Conservation (phyloP, 2,797 vertebrate genomes). For the Acipenser transmontanus region DNA sequence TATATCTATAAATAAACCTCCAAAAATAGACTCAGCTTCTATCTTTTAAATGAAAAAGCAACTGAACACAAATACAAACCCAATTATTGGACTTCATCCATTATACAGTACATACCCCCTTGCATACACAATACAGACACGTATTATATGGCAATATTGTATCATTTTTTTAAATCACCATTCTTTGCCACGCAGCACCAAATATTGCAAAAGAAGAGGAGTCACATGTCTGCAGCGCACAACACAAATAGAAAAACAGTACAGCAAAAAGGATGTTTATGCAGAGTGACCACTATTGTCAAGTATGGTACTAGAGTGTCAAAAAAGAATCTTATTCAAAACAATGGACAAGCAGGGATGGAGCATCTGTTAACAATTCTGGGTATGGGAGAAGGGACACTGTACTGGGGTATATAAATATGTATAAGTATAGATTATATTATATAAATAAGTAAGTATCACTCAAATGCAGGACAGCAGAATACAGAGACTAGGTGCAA, state of each 20-base stretch:
- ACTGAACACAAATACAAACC: no score
- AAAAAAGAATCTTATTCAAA: slow-evolving; percentile 44
- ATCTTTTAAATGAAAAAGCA: no score
- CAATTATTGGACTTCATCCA: no score
- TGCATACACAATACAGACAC: no score
- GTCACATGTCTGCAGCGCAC: slow-evolving; percentile 19
- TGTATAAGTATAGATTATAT: slow-evolving; percentile 28
- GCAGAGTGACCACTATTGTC: slow-evolving; percentile 26
- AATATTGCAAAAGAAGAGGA: slow-evolving; percentile 6
- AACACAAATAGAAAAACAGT: slow-evolving; percentile 24
- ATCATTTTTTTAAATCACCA: slow-evolving; percentile 12
- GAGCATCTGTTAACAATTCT: slow-evolving; percentile 35
- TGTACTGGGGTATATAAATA: slow-evolving; percentile 38
- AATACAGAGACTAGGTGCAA: slow-evolving; percentile 63
- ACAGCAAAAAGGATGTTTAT: slow-evolving; percentile 32
- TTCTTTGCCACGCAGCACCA: slow-evolving; percentile 10
- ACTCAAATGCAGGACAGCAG: slow-evolving; percentile 57
- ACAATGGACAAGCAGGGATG: slow-evolving; percentile 29
- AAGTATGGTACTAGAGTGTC: slow-evolving; percentile 47
- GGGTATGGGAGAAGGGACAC: slow-evolving; percentile 38
- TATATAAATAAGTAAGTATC: slow-evolving; percentile 36
- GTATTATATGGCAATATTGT: slow-evolving; percentile 3
- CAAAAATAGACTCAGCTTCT: no score
- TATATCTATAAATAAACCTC: no score
- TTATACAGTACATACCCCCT: no score